These are phyloP conservation scores for Galerucella pusilla DNA, from an alignment of 2,888 invertebrate genomes.

Conservation along the genomic window DNA sequence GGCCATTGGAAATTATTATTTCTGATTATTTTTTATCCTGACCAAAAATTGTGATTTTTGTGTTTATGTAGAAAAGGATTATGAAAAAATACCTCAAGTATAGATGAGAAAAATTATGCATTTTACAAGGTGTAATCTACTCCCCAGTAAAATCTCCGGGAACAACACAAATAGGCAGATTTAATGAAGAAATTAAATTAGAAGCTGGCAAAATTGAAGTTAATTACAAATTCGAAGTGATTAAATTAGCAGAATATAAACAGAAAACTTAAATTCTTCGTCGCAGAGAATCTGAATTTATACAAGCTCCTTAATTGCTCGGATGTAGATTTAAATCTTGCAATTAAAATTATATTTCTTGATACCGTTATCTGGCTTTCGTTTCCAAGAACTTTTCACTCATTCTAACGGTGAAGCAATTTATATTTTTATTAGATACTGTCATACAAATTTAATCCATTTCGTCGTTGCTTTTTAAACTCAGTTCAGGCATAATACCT, in stretches of 20 bases:
- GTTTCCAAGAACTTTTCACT: slow-evolving; percentile 32
- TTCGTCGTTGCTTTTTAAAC: background rate
- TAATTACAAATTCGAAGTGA: slow-evolving; percentile 44
- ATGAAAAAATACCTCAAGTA: background rate
- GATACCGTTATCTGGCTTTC: slow-evolving; percentile 53
- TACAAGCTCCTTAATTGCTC: slow-evolving; percentile 59
- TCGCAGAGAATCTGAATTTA: slow-evolving; percentile 56
- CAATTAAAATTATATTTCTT: slow-evolving; percentile 61
- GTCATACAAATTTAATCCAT: background rate
- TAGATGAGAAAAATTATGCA: slow-evolving; percentile 11
- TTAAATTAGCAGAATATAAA: slow-evolving; percentile 46
- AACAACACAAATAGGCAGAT: slow-evolving; percentile 27
- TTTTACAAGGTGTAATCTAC: slow-evolving; percentile 18
- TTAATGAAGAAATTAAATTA: slow-evolving; percentile 43
- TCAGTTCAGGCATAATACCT: too few relatives aligned
- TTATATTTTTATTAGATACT: background rate
- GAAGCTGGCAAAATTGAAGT: slow-evolving; percentile 38
- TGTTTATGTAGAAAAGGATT: background rate
- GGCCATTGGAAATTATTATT: background rate
- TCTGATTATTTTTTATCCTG: background rate
- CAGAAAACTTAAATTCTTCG: slow-evolving; percentile 54
- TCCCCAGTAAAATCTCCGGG: slow-evolving; percentile 12
- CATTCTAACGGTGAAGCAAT: slow-evolving; percentile 38
- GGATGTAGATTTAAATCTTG: slow-evolving; percentile 58
- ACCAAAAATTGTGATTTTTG: background rate